A percentile compares a stretch with the other conserved stretches of the same genome.
phyloP scores from a whole-genome alignment of 2,797 vertebrate species.

The Ciconia nigra region DNA sequence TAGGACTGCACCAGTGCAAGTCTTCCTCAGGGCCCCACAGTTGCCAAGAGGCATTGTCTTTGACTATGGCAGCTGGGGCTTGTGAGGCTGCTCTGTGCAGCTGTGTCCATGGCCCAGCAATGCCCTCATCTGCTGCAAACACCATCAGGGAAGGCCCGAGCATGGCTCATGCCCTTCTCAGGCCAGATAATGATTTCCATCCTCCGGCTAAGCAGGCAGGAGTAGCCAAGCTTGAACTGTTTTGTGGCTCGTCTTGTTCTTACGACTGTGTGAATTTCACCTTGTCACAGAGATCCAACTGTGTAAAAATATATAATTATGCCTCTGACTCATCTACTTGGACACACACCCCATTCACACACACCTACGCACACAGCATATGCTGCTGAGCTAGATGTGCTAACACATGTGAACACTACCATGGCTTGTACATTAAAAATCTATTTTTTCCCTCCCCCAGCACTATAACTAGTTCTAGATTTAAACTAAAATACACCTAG shows the following conservation, averaged over 20 bases:
- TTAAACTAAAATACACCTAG: slow-evolving; percentile 1
- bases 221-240: not conserved
- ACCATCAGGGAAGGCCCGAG: not conserved
- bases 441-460: slow-evolving; percentile 33
- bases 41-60: not conserved
- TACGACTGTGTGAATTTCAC: slow-evolving; percentile 32
- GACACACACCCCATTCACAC: slow-evolving; percentile 39
- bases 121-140: not conserved
- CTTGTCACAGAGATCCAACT: slow-evolving; percentile 47
- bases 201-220: not conserved
- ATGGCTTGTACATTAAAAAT: not conserved
- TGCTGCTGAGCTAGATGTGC: slow-evolving; percentile 38
- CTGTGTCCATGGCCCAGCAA: not conserved
- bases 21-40: not conserved
- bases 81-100: not conserved
- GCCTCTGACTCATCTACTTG: slow-evolving; percentile 58
- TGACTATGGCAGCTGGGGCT: not conserved
- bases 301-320: slow-evolving; percentile 42
- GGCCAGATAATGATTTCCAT: not conserved
- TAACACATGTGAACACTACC: slow-evolving; percentile 9
- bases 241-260: slow-evolving; percentile 2
- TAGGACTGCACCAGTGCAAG: not conserved
- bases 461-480: slow-evolving; percentile 41
- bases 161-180: not conserved
- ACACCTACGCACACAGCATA: slow-evolving; percentile 9